Base-by-base conservation (phyloP, 2,888 invertebrate genomes). In the Eupithecia exiguata region DNA sequence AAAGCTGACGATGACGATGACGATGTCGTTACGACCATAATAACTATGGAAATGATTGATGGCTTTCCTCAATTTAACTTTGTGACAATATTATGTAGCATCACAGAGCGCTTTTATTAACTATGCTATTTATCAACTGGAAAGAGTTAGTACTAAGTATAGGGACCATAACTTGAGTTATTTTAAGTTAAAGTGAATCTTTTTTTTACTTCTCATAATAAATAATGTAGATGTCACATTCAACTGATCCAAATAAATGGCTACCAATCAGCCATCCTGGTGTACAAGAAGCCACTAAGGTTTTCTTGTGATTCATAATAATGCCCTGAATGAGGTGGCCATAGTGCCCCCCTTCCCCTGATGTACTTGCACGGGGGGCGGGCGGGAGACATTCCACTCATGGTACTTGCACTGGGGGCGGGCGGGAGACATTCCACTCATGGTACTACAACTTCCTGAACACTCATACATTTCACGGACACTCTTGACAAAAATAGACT, bases 391-490 rank as follows among this genome's bases (percentile, higher is more conserved):
- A 30, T 30, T 30, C 30, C 30, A 1, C 30, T 30, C 4, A 4
- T 25, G 21, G 12, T 14, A 58, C 25, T 5, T 14, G n/a, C 21
- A 14, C 58, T 5, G 58, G 58, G 58, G 58, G 58, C 58, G 58
- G 35, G 63, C 63, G 63, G 63, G 62, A 53, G 38, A 10, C 63
- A 65, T 65, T 65, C 76, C 63, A 68, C 66, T 40, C 65, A 77
- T 74, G 74, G 58, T 68, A 76, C 53, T 65, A 74, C 21, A 66
- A 75, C 62, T 79, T 79, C 77, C 78, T 74, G 76, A 74, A 66
- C 68, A 72, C 66, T 49, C 61, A 30, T 69, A 43, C 36, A 72
- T 16, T 71, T 69, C 71, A 58, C 43, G 21, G 25, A 1, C 6
- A 14, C 25, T 16, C 0, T 35, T 30, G 43, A 7, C 25, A 18